phyloP scores from a whole-genome alignment of 2,113 vertebrate species.

The Bos indicus region DNA sequence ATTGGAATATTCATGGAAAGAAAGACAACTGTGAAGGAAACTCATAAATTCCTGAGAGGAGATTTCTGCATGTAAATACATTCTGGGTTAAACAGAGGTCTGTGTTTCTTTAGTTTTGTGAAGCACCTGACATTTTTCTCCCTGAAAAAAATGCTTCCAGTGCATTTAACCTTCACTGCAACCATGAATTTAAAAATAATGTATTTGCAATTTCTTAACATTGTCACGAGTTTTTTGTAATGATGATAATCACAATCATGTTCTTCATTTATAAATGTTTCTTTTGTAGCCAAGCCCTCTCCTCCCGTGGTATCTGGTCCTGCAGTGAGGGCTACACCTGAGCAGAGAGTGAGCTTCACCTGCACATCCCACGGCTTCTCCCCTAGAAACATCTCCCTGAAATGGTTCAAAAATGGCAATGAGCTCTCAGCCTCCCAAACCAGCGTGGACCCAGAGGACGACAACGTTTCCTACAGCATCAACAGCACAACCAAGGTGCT shows the following conservation, averaged over 20 bases:
- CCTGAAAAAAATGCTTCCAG: background rate
- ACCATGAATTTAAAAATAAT: background rate
- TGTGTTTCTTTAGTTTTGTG: background rate
- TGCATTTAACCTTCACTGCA: background rate
- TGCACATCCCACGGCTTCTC: conserved; percentile 61
- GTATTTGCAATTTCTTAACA: background rate
- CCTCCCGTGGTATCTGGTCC: accelerated
- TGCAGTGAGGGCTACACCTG: accelerated
- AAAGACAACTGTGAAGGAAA: background rate
- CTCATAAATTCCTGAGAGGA: background rate
- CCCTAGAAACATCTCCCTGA: background rate
- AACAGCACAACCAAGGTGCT: background rate
- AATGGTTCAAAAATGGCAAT: conserved; percentile 40
- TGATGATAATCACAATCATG: background rate
- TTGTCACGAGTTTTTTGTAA: accelerated
- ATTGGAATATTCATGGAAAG: background rate
- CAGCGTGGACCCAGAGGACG: accelerated
- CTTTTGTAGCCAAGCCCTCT: conserved; percentile 61
- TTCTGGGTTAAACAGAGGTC: background rate
- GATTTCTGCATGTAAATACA: background rate
- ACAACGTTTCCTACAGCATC: background rate
- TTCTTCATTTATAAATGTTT: background rate
- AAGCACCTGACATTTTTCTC: background rate
- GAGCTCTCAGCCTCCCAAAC: accelerated
- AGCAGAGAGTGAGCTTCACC: conserved; percentile 33